Conservation (phyloP, 2,888 invertebrate species). For the Dryobotodes eremita region DNA sequence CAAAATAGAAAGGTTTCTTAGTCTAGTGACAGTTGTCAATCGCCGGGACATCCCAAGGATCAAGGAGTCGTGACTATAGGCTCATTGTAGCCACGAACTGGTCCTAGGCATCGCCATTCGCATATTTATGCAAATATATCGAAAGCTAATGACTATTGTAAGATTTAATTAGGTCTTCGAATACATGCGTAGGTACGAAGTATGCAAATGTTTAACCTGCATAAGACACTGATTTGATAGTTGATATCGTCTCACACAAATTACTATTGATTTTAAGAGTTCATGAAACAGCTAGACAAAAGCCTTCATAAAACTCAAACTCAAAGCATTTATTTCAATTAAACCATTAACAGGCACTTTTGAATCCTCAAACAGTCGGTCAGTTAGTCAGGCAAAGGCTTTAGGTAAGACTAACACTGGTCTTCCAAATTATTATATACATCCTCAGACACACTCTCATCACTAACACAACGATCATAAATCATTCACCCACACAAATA, state of each 20-base stretch:
- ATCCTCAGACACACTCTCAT: too few species aligned
- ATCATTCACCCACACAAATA: too few species aligned
- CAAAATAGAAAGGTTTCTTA: constrained; percentile 49
- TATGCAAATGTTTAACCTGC: constrained; percentile 25
- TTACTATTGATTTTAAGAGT: constrained; percentile 16
- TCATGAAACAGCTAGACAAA: neutral
- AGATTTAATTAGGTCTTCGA: constrained; percentile 46
- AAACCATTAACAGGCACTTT: too few species aligned
- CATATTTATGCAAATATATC: constrained; percentile 63
- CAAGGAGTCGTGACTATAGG: constrained; percentile 54
- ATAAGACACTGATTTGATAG: constrained; percentile 29
- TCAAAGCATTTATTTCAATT: too few species aligned
- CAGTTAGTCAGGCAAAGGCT: too few species aligned
- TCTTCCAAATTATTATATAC: too few species aligned
- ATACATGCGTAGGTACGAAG: constrained; percentile 36
- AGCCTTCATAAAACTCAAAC: too few species aligned
- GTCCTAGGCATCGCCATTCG: constrained; percentile 46
- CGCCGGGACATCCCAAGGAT: constrained; percentile 65
- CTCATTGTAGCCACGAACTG: constrained; percentile 50
- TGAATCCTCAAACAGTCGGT: too few species aligned
- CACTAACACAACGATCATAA: too few species aligned
- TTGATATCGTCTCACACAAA: constrained; percentile 10
- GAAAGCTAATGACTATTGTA: constrained; percentile 49
- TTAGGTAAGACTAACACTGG: too few species aligned
- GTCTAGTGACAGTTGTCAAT: constrained; percentile 40